Base-by-base conservation (phyloP, 2,888 invertebrate genomes). In the Phasia obesa region DNA sequence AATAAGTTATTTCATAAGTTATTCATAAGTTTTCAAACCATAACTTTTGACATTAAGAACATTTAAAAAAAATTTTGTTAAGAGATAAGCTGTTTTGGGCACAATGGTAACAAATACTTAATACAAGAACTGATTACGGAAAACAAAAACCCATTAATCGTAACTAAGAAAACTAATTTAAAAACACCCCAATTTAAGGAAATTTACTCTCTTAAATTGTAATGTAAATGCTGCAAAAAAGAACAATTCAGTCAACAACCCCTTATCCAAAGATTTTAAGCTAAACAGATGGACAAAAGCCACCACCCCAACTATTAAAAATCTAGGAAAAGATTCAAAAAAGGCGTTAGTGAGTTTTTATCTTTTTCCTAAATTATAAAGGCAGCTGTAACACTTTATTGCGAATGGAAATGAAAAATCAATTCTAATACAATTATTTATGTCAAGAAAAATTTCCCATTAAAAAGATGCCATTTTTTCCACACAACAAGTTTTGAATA, bases 301-400 rank as follows among this genome's bases (percentile, higher is more conserved):
- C 31, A 27, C 44, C 65, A 79, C 73, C 79, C 59, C 51, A 44
- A 44, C 53, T 44, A 53, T 74, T 55, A 44, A n/a, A 62, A 51
- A 19, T 51, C 47, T 59, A 7, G 4, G 13, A 47, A 69, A 44
- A 17, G 6, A 15, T 57, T 25, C 19, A 17, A 42, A 31, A 57
- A 71, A 67, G 79, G 79, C 73, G 79, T 79, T 73, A 73, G 53
- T 73, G 67, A 53, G 51, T 42, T 59, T 53, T 79, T 73, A 51
- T 59, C 71, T 65, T 57, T 38, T 71, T 38, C 31, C 27, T 42
- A 44, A 51, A 42, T 38, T 47, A 31, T 44, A 44, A 44, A 35
- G 55, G n/a, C 73, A 27, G 31, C 53, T 31, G n/a, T 38, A 73
- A 38, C 13, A 53, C 60, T 67, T 69, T 44, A 73, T 44, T 51